These are phyloP conservation scores for Anguilla marmorata DNA, from an alignment of 2,797 vertebrate species.

Conservation along the genomic window DNA sequence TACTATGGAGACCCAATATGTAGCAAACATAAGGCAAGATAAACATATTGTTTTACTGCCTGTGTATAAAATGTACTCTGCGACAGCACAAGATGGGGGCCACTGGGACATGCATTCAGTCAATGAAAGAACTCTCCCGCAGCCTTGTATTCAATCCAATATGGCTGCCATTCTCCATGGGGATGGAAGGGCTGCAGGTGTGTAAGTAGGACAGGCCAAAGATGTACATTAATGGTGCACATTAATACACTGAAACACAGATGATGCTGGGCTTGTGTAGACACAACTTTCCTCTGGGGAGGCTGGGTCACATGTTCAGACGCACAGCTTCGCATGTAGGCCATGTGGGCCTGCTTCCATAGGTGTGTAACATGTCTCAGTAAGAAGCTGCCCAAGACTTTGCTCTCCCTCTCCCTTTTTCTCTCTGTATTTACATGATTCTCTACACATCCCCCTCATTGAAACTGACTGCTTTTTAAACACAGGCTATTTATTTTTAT, in stretches of 20 bases:
- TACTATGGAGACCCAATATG: not conserved
- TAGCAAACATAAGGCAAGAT: not conserved
- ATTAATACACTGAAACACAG: not conserved
- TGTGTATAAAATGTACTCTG: not conserved
- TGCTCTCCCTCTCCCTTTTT: not conserved
- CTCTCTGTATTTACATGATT: not conserved
- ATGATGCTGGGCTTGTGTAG: not conserved
- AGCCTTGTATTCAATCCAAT: not conserved
- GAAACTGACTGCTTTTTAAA: not conserved
- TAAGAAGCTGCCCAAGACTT: not conserved
- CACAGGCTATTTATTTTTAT: not conserved
- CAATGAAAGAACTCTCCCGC: not conserved
- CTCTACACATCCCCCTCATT: not conserved
- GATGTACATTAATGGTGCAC: not conserved
- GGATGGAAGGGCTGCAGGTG: not conserved
- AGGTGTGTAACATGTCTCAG: not conserved
- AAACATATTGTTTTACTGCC: not conserved
- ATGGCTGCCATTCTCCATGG: not conserved
- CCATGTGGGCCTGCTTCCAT: not conserved
- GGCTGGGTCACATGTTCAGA: not conserved
- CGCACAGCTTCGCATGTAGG: not conserved
- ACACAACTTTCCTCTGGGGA: not conserved
- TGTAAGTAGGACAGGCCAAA: constrained; percentile 8
- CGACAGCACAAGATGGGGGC: not conserved
- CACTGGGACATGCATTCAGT: not conserved